Base-by-base conservation (phyloP, 2,888 invertebrate species). In the Eupithecia tripunctaria region DNA sequence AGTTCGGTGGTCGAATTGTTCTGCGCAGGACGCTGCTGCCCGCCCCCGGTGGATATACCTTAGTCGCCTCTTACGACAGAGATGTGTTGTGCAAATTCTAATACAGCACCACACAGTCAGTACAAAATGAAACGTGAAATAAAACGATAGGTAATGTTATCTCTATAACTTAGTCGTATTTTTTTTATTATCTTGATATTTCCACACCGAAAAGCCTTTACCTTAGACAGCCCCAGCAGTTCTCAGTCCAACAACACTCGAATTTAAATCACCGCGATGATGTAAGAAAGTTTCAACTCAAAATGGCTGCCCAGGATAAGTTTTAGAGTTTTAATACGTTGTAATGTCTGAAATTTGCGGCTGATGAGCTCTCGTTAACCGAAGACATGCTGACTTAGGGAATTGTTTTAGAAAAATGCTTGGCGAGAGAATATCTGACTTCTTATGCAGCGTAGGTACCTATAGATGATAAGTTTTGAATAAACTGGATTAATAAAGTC, bases 301-400 rank as follows among this genome's bases (percentile, higher is more conserved):
- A 91, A 93, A 92, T 91, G 92, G 91, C 87, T 84, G 87, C 85
- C 85, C 84, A 89, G 88, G 64, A 88, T 84, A 91, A 94, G 91
- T 93, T 92, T 91, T 87, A 90, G 82, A 94, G 93, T 94, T 94
- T 93, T 93, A 94, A 93, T 94, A 92, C 89, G 91, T 89, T 87
- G 89, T 93, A 93, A 94, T 94, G 92, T 88, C 81, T 86, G 86
- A 92, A 93, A 93, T 94, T 90, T 94, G 91, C 90, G 92, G 89
- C 87, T 93, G 93, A 94, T 88, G 94, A 92, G 85, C 74, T 79
- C 82, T 90, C 93, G 88, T 94, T 94, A 94, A 83, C 82, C 79
- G 84, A 87, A 91, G 90, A 89, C 91, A 89, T 86, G 89, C 82
- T 82, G 84, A 83, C 80, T 83, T 81, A 77, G 82, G 78, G 83